Evolutionary conservation across 2,888 invertebrate genomes (phyloP).

Genomic region (Lasioglossum marginatum): DNA sequence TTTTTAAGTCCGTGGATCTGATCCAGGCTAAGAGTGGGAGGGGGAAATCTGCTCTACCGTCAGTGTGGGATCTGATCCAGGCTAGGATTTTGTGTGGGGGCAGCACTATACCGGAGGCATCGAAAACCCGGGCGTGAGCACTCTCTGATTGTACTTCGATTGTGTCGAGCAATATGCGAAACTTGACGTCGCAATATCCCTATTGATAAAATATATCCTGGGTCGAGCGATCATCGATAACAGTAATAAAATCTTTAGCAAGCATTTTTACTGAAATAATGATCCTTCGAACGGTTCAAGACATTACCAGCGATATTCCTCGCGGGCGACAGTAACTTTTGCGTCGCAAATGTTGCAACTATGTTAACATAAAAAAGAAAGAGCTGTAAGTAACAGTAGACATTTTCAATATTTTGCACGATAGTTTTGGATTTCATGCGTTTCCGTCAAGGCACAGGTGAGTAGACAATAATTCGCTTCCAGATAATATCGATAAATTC

Average conservation of each 20-base stretch:
- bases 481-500: constrained; percentile 1
- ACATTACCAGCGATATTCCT: background rate
- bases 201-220: constrained; percentile 10
- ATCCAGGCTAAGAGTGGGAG: too few species aligned
- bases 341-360: constrained; percentile 45
- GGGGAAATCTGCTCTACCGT: too few species aligned
- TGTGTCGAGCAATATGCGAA: constrained; percentile 19
- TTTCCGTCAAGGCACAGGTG: constrained; percentile 59
- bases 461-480: constrained; percentile 34
- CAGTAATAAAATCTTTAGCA: background rate
- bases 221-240: background rate
- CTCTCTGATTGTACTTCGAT: constrained; percentile 8
- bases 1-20: too few species aligned
- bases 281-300: background rate
- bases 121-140: too few species aligned
- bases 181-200: constrained; percentile 29
- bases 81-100: too few species aligned
- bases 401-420: constrained; percentile 72
- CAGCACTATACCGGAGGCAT: too few species aligned
- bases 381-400: constrained; percentile 74
- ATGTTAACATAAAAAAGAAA: constrained; percentile 63
- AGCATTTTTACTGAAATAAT: background rate
- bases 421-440: constrained; percentile 66
- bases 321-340: constrained; percentile 42
- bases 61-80: too few species aligned